Evolutionary conservation across 2,888 invertebrate species (phyloP).

Genomic region (Lepidocyrtinus sp.): DNA sequence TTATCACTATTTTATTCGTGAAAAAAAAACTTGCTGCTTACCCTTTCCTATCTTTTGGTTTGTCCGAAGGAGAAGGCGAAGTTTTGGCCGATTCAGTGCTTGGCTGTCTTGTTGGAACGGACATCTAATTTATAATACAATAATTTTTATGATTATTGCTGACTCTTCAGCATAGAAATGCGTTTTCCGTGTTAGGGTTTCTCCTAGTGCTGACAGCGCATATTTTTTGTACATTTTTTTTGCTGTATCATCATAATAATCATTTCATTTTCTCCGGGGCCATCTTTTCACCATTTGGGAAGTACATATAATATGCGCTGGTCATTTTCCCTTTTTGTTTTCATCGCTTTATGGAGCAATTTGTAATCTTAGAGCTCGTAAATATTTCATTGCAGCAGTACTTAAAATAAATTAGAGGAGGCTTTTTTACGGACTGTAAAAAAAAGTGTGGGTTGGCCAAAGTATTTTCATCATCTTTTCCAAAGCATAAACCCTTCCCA

Average conservation of each 20-base stretch:
- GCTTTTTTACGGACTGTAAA: slow-evolving; percentile 1
- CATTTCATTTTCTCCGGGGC: slow-evolving; percentile 17
- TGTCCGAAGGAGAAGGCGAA: slow-evolving; percentile 68
- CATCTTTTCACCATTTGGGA: no score
- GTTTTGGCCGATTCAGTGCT: slow-evolving; percentile 71
- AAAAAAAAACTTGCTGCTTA: no score
- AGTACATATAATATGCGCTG: background rate
- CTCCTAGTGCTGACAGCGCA: background rate
- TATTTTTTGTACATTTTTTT: slow-evolving; percentile 2
- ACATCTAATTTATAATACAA: slow-evolving; percentile 65
- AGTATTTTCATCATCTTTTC: background rate
- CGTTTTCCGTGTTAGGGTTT: background rate
- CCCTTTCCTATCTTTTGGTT: slow-evolving; percentile 65
- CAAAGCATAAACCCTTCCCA: background rate
- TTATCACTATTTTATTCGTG: background rate
- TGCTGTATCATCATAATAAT: slow-evolving; percentile 22
- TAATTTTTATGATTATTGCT: slow-evolving; percentile 40
- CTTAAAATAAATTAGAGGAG: slow-evolving; percentile 9
- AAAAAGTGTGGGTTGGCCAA: background rate
- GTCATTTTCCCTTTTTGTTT: slow-evolving; percentile 2
- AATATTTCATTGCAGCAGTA: slow-evolving; percentile 1
- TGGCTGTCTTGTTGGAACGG: slow-evolving; percentile 68
- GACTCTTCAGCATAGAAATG: background rate
- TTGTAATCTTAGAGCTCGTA: slow-evolving; percentile 13
- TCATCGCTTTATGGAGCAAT: slow-evolving; percentile 7